Conservation (phyloP, 2,113 vertebrate genomes). For the Seriola dumerili region DNA sequence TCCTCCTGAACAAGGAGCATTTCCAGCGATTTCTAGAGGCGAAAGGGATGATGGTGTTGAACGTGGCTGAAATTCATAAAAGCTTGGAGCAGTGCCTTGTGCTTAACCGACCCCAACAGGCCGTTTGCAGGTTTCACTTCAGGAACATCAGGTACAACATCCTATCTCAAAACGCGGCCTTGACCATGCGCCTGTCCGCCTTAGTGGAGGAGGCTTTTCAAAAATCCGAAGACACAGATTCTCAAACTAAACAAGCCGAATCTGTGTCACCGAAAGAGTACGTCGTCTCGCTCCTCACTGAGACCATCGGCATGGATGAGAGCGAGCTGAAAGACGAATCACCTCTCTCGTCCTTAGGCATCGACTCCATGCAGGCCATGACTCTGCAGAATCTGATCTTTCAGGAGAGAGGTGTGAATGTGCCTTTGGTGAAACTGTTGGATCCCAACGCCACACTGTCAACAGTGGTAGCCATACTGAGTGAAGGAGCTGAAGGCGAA, state of each 20-base stretch:
- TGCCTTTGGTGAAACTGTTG: constrained; percentile 87
- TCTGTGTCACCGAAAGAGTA: constrained; percentile 81
- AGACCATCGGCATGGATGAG: constrained; percentile 67
- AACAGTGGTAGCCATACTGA: constrained; percentile 78
- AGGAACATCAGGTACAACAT: constrained; percentile 72
- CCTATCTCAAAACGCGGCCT: constrained; percentile 74
- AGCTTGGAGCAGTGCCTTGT: constrained; percentile 85
- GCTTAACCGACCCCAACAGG: constrained; percentile 86
- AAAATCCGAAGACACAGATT: constrained; percentile 53
- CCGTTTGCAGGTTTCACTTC: constrained; percentile 84
- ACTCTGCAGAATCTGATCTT: constrained; percentile 88
- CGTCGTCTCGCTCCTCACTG: constrained; percentile 79
- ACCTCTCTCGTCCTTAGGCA: constrained; percentile 81
- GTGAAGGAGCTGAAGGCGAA: constrained; percentile 49
- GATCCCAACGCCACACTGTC: constrained; percentile 85
- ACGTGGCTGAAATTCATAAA: constrained; percentile 85
- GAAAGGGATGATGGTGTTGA: constrained; percentile 86
- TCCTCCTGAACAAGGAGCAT: constrained; percentile 84
- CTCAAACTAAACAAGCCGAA: constrained; percentile 30
- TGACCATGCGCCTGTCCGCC: constrained; percentile 74
- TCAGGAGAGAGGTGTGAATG: constrained; percentile 81
- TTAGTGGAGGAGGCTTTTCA: constrained; percentile 76
- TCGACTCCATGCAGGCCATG: constrained; percentile 91
- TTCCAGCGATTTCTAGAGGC: constrained; percentile 84
- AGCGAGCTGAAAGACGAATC: constrained; percentile 83